Base-by-base conservation (phyloP, 30 jellyfish, hydroid and myxozoan genomes). In the Hydractinia echinata region DNA sequence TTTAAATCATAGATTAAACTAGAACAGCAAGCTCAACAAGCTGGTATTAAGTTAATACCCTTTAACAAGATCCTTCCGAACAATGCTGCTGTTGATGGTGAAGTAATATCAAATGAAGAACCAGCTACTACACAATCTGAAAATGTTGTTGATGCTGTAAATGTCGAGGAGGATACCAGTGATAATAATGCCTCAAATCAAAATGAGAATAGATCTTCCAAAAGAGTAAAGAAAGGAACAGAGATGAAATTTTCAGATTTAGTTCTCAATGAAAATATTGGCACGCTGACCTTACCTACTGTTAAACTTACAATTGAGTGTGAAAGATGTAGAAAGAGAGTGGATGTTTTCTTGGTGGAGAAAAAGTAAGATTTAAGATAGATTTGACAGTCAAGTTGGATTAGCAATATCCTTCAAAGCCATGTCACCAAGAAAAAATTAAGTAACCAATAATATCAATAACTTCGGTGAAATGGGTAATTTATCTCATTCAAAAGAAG, bases 241-340 rank as follows among this genome's bases (percentile, higher is more conserved):
- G 85, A 77, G 52, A 49, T 77, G 14, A 77, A 77, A 4, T 58
- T 77, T 15, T 10, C 82, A 53, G 8, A 54, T 51, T 14, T 77
- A 55, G 18, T 14, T 20, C 21, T 77, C n/a, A 50, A 50, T 19
- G 81, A 54, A 4, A 77, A 77, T 54, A 54, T 77, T 54, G 85
- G 85, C 18, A 77, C 85, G 14, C 18, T 77, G 8, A 51, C 39
- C 10, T 6, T 77, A 48, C 39, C 51, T 14, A 39, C 4, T 77
- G 53, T 16, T n/a, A 50, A 44, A 20, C 15, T 77, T 51, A 54
- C 79, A 15, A 18, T 77, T 51, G 39, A n/a, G 10, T 77, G 85
- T 77, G 82, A 61, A 9, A 49, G 85, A 53, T 77, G 85, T 14
- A 77, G 39, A 54, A n/a, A 30, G 10, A 52, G 55, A 77, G 15